phyloP scores from a whole-genome alignment of 2,113 vertebrate genomes.

The Condylura cristata region DNA sequence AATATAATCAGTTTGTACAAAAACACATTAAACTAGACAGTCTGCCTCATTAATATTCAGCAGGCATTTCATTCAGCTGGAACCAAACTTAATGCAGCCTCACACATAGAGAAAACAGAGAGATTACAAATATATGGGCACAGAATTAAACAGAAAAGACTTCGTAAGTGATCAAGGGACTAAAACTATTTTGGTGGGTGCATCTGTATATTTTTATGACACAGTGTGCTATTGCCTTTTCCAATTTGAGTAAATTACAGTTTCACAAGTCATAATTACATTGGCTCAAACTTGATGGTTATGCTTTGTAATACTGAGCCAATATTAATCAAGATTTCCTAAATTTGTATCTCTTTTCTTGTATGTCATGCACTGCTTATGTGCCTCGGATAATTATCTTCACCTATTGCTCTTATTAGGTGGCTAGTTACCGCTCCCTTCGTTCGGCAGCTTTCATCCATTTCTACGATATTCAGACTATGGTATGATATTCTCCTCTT shows the following conservation, averaged over 20 bases:
- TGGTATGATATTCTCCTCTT: not conserved
- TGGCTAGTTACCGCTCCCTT: not conserved
- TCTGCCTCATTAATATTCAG: slow-evolving; percentile 81
- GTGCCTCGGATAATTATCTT: slow-evolving; percentile 64
- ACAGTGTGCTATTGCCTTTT: slow-evolving; percentile 70
- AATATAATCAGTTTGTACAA: slow-evolving; percentile 76
- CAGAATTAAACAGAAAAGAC: slow-evolving; percentile 70
- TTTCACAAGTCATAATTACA: slow-evolving; percentile 79
- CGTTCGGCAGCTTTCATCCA: not conserved
- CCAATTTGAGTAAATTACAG: slow-evolving; percentile 79
- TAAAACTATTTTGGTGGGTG: slow-evolving; percentile 71
- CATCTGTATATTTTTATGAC: slow-evolving; percentile 71
- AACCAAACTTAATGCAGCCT: slow-evolving; percentile 74
- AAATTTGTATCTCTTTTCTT: slow-evolving; percentile 68
- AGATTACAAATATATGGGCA: slow-evolving; percentile 63
- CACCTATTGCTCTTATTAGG: slow-evolving; percentile 58
- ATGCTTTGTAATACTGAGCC: slow-evolving; percentile 71
- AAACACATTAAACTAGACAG: slow-evolving; percentile 79
- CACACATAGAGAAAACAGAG: slow-evolving; percentile 70
- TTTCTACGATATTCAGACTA: not conserved
- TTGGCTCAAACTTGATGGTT: slow-evolving; percentile 62
- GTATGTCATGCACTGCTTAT: slow-evolving; percentile 37
- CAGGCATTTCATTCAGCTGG: slow-evolving; percentile 70
- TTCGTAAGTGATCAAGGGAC: slow-evolving; percentile 61
- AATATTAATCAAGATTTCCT: slow-evolving; percentile 80